Base-by-base conservation (phyloP, 1,140 invertebrate genomes). In the Lamellibrachia luymesi region DNA sequence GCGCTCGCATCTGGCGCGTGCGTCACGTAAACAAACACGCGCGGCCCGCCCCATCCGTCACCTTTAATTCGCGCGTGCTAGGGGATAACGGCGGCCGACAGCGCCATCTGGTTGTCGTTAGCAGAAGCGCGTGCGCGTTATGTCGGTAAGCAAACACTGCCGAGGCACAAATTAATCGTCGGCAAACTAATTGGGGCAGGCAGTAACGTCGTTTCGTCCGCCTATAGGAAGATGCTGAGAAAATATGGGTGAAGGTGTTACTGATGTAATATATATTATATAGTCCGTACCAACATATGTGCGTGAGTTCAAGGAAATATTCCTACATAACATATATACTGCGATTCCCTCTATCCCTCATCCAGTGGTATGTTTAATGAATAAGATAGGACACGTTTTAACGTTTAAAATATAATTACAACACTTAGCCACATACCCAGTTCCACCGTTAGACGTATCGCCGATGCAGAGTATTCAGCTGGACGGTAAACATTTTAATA, bases 11-110 rank as follows among this genome's bases (percentile, higher is more conserved):
- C 64, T 80, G 64, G 64, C 64, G 64, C 64, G 64, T 80, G 64
- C 64, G 64, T 80, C 64, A 80, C 64, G 64, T 80, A 80, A 80
- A 80, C 64, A 80, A 80, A 80, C 64, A 80, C 64, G 64, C 64
- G 64, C 64, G 64, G 8, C 8, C 64, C 5, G 64, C 17, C 64
- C 7, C 64, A 80, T 80, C 64, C 64, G 64, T 80, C 64, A 80
- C 17, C 8, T 80, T 22, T 80, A 80, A 80, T 80, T 80, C 64
- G 64, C 64, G 64, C 13, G 13, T 22, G 64, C 64, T 10, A 80
- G 64, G 13, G 64, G 7, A 10, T 80, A 80, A 80, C 64, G 64
- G 8, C 13, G 64, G 64, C 64, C 64, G 64, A 80, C 64, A 80
- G 64, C 64, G 64, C 64, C 64, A 80, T 80, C 64, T 80, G 64